Percentiles rank a stretch among this genome's conserved stretches.
These are phyloP conservation scores for Collichthys lucidus DNA, from an alignment of 2,113 vertebrate species.

Conservation along the genomic window DNA sequence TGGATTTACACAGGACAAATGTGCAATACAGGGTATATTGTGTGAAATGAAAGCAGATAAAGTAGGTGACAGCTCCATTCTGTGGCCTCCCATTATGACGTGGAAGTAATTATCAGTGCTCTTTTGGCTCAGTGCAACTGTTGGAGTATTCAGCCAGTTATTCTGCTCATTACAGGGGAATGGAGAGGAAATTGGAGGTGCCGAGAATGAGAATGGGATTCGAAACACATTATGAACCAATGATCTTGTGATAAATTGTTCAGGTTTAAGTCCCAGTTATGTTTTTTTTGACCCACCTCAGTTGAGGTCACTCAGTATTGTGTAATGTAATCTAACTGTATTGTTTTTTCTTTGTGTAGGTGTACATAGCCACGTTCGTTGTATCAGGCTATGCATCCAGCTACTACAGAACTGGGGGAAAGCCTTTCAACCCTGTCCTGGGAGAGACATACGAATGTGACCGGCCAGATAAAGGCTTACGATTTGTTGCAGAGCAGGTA, in stretches of 20 bases:
- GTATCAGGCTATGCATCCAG: conserved; percentile 94
- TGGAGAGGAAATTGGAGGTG: conserved; percentile 17
- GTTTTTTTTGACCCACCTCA: not conserved
- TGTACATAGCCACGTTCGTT: conserved; percentile 94
- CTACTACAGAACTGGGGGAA: conserved; percentile 95
- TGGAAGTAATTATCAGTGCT: conserved; percentile 23
- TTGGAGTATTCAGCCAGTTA: conserved; percentile 28
- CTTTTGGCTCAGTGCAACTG: conserved; percentile 10
- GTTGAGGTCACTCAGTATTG: not conserved
- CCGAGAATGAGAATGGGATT: not conserved
- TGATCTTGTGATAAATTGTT: not conserved
- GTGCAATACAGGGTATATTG: not conserved
- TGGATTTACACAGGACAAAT: conserved; percentile 16
- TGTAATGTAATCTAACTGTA: not conserved
- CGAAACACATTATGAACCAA: not conserved
- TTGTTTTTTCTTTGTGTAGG: conserved; percentile 79
- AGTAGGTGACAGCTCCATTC: not conserved
- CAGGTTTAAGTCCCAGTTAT: not conserved
- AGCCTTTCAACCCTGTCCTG: conserved; percentile 97
- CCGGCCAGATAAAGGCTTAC: conserved; percentile 92
- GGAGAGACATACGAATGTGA: conserved; percentile 97
- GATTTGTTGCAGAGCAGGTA: conserved; percentile 96
- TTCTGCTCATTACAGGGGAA: conserved; percentile 28
- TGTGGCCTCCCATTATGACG: conserved; percentile 24
- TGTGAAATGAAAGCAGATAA: conserved; percentile 7